Conservation (phyloP, 2,888 invertebrate species). For the Orthosia incerta region DNA sequence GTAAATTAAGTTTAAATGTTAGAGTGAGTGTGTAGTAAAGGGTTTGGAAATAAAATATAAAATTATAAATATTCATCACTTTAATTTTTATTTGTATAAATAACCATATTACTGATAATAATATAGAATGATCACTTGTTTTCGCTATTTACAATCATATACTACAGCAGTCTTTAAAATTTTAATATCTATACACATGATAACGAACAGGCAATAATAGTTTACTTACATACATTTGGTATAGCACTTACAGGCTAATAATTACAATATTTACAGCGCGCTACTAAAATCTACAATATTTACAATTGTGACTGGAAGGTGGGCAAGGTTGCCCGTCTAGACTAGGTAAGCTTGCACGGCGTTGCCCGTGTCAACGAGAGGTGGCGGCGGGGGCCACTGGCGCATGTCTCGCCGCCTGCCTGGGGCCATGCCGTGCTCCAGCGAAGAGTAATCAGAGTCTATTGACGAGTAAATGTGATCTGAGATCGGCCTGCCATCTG, state of each 20-base stretch:
- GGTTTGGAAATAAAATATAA: conserved; percentile 77
- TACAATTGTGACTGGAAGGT: conserved; percentile 89
- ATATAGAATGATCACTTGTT: conserved; percentile 90
- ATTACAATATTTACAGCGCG: conserved; percentile 89
- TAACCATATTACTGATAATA: conserved; percentile 90
- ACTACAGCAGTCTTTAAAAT: conserved; percentile 92
- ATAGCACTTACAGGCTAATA: conserved; percentile 88
- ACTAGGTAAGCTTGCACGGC: conserved; percentile 93
- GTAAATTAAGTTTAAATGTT: conserved; percentile 1
- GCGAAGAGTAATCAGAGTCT: conserved; percentile 96
- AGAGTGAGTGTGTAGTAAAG: not conserved
- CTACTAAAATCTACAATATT: conserved; percentile 84
- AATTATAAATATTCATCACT: conserved; percentile 87
- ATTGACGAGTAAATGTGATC: conserved; percentile 98
- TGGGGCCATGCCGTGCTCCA: conserved; percentile 93
- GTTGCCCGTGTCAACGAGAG: conserved; percentile 87
- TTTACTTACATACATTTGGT: conserved; percentile 90
- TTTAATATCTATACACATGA: conserved; percentile 90
- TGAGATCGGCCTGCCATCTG: conserved; percentile 94
- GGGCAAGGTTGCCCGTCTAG: conserved; percentile 85
- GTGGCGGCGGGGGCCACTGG: conserved; percentile 88
- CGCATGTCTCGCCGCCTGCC: conserved; percentile 86
- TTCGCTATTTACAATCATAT: conserved; percentile 91
- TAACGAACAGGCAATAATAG: conserved; percentile 90
- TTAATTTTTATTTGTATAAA: conserved; percentile 89